Conservation (phyloP, 2,888 invertebrate species). For the Xanthia icteritia region DNA sequence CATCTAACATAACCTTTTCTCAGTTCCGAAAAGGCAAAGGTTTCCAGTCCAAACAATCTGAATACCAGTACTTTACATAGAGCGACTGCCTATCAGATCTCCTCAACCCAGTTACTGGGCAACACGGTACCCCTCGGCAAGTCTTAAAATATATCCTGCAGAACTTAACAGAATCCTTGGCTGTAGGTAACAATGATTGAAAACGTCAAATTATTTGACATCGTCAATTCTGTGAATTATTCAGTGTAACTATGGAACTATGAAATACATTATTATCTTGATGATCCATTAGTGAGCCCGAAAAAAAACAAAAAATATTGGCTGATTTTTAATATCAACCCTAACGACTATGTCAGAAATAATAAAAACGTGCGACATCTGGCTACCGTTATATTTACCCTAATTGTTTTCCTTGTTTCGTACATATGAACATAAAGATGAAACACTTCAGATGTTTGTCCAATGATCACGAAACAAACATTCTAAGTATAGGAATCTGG, state of each 20-base stretch:
- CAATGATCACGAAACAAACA: no score
- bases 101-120: not conserved
- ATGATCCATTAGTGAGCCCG: not conserved
- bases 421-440: no score
- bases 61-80: not conserved
- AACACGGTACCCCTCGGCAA: not conserved
- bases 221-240: not conserved
- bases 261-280: no score
- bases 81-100: not conserved
- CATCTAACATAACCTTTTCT: not conserved
- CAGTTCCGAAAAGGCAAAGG: no score
- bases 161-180: no score
- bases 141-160: not conserved
- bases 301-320: not conserved
- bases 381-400: slow-evolving; percentile 7
- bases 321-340: not conserved
- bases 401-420: not conserved
- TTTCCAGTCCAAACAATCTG: no score
- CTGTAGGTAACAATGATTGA: not conserved
- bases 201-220: not conserved
- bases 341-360: slow-evolving; percentile 16
- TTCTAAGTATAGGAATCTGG: not conserved
- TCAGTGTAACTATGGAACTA: not conserved
- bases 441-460: no score
- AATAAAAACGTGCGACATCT: slow-evolving; percentile 24